These are phyloP conservation scores for Calidris pygmaea DNA, from an alignment of 2,113 vertebrate species.

Conservation along the genomic window DNA sequence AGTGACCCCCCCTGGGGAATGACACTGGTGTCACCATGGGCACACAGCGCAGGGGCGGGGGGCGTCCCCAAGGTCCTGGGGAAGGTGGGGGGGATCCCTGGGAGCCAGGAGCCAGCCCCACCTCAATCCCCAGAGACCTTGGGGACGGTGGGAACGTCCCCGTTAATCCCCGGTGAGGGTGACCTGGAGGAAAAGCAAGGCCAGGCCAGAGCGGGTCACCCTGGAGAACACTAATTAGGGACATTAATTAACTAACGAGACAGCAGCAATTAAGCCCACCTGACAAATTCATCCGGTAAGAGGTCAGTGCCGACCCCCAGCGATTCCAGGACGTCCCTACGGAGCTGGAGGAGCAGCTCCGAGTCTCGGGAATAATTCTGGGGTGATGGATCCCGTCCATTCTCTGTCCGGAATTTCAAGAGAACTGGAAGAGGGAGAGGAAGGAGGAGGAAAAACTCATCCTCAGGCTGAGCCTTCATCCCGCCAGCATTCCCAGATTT, in stretches of 20 bases:
- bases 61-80: not conserved
- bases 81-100: not conserved
- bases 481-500: not conserved
- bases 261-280: slow-evolving; percentile 57
- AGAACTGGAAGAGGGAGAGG: slow-evolving; percentile 74
- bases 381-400: slow-evolving; percentile 83
- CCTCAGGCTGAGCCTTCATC: not conserved
- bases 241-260: too few relatives aligned
- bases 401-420: slow-evolving; percentile 88
- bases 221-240: not conserved
- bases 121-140: not conserved
- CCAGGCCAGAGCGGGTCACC: not conserved
- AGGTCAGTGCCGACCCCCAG: slow-evolving; percentile 73
- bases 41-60: not conserved
- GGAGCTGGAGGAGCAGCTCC: slow-evolving; percentile 79
- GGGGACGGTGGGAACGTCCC: too few relatives aligned
- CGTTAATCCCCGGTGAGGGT: not conserved
- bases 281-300: slow-evolving; percentile 83
- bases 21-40: not conserved
- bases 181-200: not conserved
- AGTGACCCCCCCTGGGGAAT: too few relatives aligned
- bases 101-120: not conserved
- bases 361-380: slow-evolving; percentile 75
- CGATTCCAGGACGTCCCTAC: slow-evolving; percentile 79
- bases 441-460: not conserved